phyloP scores from a whole-genome alignment of 1,140 invertebrate species.

The Capitella teleta region DNA sequence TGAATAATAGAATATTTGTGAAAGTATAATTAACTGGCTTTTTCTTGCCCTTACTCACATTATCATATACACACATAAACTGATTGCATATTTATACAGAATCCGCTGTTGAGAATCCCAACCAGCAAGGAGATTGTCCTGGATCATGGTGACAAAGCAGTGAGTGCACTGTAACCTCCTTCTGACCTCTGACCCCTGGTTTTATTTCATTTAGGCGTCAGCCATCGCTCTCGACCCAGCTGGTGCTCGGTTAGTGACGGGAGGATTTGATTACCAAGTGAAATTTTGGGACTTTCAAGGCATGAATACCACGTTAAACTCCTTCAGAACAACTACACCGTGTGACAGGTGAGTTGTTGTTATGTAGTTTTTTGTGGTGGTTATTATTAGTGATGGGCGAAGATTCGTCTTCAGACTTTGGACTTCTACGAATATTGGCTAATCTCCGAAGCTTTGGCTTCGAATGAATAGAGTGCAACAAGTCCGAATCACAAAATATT shows the following conservation, averaged over 20 bases:
- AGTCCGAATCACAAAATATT: no score
- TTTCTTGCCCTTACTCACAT: not conserved
- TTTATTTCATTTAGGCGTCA: conserved; percentile 41
- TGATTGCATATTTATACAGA: not conserved
- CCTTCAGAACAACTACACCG: conserved; percentile 82
- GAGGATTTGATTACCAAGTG: conserved; percentile 84
- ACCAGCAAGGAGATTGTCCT: conserved; percentile 68
- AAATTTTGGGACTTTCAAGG: conserved; percentile 97
- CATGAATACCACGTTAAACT: conserved; percentile 82
- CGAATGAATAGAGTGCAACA: no score
- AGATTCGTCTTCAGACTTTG: no score
- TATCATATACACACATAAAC: not conserved
- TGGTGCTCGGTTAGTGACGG: conserved; percentile 82
- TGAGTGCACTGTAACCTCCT: conserved; percentile 35
- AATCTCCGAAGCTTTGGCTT: no score
- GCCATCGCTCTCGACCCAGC: conserved; percentile 82
- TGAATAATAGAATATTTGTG: not conserved
- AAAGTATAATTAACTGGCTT: not conserved
- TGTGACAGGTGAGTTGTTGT: conserved; percentile 69
- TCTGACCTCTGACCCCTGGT: not conserved
- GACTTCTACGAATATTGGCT: no score
- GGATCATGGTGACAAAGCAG: conserved; percentile 72
- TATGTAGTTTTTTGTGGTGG: no score
- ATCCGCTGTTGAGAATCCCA: conserved; percentile 49
- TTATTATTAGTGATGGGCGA: no score